These are phyloP conservation scores for Isichthys henryi DNA, from an alignment of 2,113 vertebrate genomes.

Conservation along the genomic window DNA sequence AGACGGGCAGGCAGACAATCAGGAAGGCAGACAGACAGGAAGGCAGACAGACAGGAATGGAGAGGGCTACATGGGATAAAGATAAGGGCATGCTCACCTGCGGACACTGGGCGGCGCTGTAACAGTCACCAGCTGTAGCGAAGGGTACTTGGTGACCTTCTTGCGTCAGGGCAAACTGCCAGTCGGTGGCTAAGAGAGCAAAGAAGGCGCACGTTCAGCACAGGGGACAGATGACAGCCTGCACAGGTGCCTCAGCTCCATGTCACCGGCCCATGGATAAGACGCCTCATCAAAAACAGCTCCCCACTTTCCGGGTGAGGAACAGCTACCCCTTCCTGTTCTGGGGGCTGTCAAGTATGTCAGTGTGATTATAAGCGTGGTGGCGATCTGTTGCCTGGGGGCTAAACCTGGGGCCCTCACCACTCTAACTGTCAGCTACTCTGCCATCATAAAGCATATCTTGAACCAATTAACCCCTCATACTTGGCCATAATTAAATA, in stretches of 20 bases:
- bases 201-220: background rate
- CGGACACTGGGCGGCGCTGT: constrained; percentile 83
- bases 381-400: constrained; percentile 23
- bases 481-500: constrained; percentile 47
- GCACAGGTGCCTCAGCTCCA: background rate
- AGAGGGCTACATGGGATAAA: background rate
- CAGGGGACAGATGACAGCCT: background rate
- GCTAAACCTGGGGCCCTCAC: constrained; percentile 37
- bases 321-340: constrained; percentile 26
- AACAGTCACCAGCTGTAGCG: constrained; percentile 93
- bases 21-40: background rate
- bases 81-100: constrained; percentile 68
- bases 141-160: constrained; percentile 85
- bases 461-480: constrained; percentile 64
- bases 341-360: constrained; percentile 32
- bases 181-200: constrained; percentile 74
- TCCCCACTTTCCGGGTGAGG: constrained; percentile 14
- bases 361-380: constrained; percentile 39
- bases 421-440: constrained; percentile 41
- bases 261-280: background rate
- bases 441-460: constrained; percentile 50
- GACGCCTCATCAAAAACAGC: background rate
- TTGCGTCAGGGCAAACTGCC: constrained; percentile 77
- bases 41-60: background rate
- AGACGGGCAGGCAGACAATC: background rate